Percentiles rank a stretch among this genome's conserved stretches.
Conservation (phyloP, 2,113 vertebrate genomes). For the Pelmatolapia mariae region DNA sequence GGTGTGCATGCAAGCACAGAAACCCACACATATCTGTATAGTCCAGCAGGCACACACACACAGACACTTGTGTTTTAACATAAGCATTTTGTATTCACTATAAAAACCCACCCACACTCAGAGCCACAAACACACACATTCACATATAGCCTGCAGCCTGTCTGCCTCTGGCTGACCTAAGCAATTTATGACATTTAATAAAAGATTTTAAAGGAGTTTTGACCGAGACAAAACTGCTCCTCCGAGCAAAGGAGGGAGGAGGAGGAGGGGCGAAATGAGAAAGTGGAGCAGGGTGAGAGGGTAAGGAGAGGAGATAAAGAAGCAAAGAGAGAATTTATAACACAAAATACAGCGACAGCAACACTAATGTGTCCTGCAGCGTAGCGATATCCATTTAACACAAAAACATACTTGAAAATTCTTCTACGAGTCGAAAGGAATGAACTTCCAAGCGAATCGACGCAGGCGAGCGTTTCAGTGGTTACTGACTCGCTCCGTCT, state of each 20-base stretch:
- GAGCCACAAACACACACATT: not conserved
- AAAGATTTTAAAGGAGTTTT: conserved; percentile 54
- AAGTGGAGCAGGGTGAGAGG: not conserved
- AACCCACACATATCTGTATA: not conserved
- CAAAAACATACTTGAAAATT: not conserved
- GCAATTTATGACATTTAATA: conserved; percentile 68
- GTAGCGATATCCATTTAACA: not conserved
- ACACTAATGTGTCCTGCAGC: not conserved
- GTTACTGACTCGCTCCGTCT: not conserved
- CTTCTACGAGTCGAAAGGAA: not conserved
- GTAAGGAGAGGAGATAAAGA: not conserved
- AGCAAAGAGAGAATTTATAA: not conserved
- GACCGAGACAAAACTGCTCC: conserved; percentile 36
- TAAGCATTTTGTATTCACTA: conserved; percentile 5
- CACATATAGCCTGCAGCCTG: conserved; percentile 1
- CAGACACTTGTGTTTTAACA: not conserved
- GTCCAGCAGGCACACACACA: not conserved
- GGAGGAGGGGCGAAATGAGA: not conserved
- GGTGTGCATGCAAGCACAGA: not conserved
- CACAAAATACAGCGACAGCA: not conserved
- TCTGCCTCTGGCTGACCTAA: conserved; percentile 41
- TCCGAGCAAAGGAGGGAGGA: conserved; percentile 1
- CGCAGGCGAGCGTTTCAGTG: not conserved
- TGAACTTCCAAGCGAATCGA: not conserved
- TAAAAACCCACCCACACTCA: not conserved